These are phyloP conservation scores for Acanthosepion pharaonis DNA, from an alignment of 2,888 invertebrate species.

Conservation along the genomic window DNA sequence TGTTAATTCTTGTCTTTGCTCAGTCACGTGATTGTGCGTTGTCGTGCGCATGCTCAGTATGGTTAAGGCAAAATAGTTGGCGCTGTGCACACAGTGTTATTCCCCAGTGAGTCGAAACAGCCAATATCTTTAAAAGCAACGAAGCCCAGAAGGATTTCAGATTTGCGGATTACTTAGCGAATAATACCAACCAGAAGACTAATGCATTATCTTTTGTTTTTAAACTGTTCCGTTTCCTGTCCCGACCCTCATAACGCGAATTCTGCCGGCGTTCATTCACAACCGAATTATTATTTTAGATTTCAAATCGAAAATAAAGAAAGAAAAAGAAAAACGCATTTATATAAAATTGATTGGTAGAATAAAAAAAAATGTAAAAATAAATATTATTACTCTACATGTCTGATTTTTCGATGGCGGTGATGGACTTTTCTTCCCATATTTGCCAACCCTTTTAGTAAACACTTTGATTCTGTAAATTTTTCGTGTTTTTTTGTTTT, in stretches of 20 bases:
- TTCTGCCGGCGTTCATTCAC: background rate
- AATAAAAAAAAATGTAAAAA: background rate
- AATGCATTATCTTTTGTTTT: background rate
- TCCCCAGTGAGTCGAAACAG: background rate
- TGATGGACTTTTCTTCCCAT: no score
- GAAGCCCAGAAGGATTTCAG: background rate
- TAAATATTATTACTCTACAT: background rate
- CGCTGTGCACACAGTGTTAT: background rate
- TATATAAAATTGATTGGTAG: background rate
- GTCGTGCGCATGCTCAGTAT: background rate
- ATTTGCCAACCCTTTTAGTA: no score
- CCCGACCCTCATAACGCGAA: background rate
- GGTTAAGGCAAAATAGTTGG: background rate
- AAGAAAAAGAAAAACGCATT: background rate
- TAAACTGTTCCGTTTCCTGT: background rate
- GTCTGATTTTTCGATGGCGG: no score
- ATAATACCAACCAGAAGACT: background rate
- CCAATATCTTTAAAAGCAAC: constrained; percentile 13
- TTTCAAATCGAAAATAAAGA: background rate
- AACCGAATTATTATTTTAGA: background rate
- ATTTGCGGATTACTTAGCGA: background rate
- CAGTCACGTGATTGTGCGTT: background rate
- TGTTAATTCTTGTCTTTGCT: background rate
- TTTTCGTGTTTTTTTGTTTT: no score
- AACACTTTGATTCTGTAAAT: no score